Evolutionary conservation across 2,888 invertebrate genomes (phyloP).

Genomic region (Pasiphila rectangulata): DNA sequence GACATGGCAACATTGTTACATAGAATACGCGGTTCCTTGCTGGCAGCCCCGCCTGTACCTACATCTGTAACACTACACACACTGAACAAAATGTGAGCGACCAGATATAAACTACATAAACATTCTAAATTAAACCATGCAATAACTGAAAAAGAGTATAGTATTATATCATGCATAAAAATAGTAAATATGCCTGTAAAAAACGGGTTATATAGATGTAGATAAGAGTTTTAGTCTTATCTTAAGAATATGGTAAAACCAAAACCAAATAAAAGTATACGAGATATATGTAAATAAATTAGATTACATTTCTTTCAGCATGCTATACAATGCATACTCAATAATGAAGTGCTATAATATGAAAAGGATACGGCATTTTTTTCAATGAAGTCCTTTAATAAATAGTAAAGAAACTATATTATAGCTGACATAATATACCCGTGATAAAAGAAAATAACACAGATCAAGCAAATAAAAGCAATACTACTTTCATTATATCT

Average conservation of each 20-base stretch:
- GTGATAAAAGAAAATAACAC: background rate
- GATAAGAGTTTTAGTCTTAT: slow-evolving; percentile 2
- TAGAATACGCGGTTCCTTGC: slow-evolving; percentile 44
- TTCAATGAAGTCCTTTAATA: background rate
- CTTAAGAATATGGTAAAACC: slow-evolving; percentile 25
- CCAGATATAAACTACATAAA: slow-evolving; percentile 25
- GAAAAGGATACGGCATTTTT: background rate
- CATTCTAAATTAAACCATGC: slow-evolving; percentile 41
- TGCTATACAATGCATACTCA: background rate
- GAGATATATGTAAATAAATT: slow-evolving; percentile 1
- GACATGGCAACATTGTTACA: slow-evolving; percentile 71
- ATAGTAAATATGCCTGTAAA: slow-evolving; percentile 46
- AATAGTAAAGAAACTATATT: background rate
- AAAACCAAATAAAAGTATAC: slow-evolving; percentile 11
- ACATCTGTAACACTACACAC: slow-evolving; percentile 79
- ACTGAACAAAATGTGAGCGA: slow-evolving; percentile 51
- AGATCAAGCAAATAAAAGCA: background rate
- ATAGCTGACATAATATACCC: background rate
- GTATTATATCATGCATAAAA: slow-evolving; percentile 34
- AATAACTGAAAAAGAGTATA: slow-evolving; percentile 53
- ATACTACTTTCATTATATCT: background rate
- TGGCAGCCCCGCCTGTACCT: slow-evolving; percentile 63
- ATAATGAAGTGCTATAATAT: background rate
- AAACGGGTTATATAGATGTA: slow-evolving; percentile 39
- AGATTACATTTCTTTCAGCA: background rate